These are phyloP conservation scores for Vicugna pacos DNA, from an alignment of 2,113 vertebrate species.

Conservation along the genomic window DNA sequence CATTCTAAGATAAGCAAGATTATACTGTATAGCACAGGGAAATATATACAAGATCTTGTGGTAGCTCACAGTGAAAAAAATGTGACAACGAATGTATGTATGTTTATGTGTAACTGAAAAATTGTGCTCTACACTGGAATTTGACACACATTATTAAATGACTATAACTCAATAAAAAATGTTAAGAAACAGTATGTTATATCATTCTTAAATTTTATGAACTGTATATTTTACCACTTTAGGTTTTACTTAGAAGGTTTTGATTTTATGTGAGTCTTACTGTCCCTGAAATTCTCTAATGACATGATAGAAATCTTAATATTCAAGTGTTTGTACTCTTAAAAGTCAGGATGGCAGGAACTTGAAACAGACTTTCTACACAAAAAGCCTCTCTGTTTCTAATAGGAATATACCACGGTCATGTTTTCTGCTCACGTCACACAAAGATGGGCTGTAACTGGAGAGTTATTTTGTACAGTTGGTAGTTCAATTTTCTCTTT, in stretches of 20 bases:
- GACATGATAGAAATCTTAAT: neutral
- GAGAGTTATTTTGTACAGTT: neutral
- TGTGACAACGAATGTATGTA: too few relatives aligned
- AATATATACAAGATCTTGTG: too few relatives aligned
- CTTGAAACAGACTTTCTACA: neutral
- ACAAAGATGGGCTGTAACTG: neutral
- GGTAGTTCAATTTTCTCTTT: conserved; percentile 29
- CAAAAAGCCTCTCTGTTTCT: neutral
- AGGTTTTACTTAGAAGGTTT: neutral
- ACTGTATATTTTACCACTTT: neutral
- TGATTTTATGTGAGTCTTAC: neutral
- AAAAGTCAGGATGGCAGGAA: neutral
- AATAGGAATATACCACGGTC: neutral
- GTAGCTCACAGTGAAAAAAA: too few relatives aligned
- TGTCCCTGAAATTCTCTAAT: neutral
- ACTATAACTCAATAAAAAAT: too few relatives aligned
- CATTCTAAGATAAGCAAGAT: neutral
- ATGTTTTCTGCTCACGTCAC: neutral
- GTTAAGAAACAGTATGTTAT: too few relatives aligned
- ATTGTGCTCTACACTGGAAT: too few relatives aligned
- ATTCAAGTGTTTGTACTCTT: conserved; percentile 3
- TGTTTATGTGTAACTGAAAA: too few relatives aligned
- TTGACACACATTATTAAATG: too few relatives aligned
- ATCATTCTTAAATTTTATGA: neutral
- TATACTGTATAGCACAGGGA: too few relatives aligned